Conservation (phyloP, 2,888 invertebrate genomes). For the Pyrrhia umbra region DNA sequence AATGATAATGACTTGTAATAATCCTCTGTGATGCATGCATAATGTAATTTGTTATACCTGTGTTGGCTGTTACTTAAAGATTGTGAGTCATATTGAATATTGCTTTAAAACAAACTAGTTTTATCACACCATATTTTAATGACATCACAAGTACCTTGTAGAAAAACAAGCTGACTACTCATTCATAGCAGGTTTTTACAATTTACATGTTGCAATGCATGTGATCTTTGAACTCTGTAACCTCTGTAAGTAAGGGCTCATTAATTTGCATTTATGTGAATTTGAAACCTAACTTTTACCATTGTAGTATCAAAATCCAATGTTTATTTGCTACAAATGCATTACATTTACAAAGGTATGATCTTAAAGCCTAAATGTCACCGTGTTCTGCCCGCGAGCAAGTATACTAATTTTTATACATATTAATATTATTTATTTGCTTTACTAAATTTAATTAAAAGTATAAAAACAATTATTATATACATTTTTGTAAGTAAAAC, state of each 20-base stretch:
- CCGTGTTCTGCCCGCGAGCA: too few relatives aligned
- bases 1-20: conserved; percentile 45
- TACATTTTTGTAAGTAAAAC: too few relatives aligned
- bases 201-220: conserved; percentile 29
- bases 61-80: conserved; percentile 12
- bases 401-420: too few relatives aligned
- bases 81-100: conserved; percentile 41
- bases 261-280: not conserved
- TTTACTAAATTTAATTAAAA: too few relatives aligned
- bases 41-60: conserved; percentile 27
- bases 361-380: too few relatives aligned
- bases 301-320: too few relatives aligned
- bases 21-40: conserved; percentile 47
- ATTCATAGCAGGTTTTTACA: conserved; percentile 11
- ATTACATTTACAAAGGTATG: too few relatives aligned
- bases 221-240: conserved; percentile 33
- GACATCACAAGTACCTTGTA: conserved; percentile 31
- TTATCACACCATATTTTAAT: conserved; percentile 44
- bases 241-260: conserved; percentile 15
- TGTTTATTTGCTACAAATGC: too few relatives aligned
- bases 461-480: too few relatives aligned
- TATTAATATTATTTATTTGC: too few relatives aligned
- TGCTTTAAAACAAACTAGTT: conserved; percentile 40
- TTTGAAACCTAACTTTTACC: not conserved
- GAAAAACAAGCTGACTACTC: conserved; percentile 14